Conservation (phyloP, 2,113 vertebrate species). For the Mormyrus lacerda region DNA sequence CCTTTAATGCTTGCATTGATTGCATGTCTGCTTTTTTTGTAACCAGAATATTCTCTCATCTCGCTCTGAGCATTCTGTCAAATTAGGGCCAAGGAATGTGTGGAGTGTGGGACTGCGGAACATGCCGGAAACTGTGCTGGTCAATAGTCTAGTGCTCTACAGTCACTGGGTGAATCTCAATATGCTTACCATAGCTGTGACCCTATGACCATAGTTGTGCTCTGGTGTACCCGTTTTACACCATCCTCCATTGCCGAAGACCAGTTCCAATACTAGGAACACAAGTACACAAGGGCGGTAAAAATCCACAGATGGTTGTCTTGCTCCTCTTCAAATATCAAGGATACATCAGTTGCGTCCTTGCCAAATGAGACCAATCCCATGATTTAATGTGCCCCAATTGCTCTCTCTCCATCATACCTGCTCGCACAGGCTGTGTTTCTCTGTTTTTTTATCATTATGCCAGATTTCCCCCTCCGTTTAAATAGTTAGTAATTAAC, state of each 20-base stretch:
- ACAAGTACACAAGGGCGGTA: too few species aligned
- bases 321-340: too few species aligned
- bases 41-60: conserved; percentile 45
- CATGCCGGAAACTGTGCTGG: conserved; percentile 24
- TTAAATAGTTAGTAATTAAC: neutral
- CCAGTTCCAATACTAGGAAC: too few species aligned
- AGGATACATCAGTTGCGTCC: too few species aligned
- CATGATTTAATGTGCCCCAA: too few species aligned
- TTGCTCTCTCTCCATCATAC: neutral
- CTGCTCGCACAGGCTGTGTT: neutral
- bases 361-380: too few species aligned
- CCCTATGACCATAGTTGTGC: too few species aligned
- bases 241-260: too few species aligned
- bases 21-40: conserved; percentile 41
- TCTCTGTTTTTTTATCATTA: neutral
- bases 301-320: too few species aligned
- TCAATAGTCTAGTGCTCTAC: neutral
- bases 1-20: conserved; percentile 52
- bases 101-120: conserved; percentile 41
- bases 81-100: conserved; percentile 51
- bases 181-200: too few species aligned
- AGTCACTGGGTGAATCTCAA: neutral
- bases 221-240: too few species aligned
- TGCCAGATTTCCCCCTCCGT: neutral
- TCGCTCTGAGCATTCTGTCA: conserved; percentile 62